Evolutionary conservation across 2,797 vertebrate genomes (phyloP), one percentile per base, ranked within the genome.

Genomic region (Anolis apletophallus): DNA sequence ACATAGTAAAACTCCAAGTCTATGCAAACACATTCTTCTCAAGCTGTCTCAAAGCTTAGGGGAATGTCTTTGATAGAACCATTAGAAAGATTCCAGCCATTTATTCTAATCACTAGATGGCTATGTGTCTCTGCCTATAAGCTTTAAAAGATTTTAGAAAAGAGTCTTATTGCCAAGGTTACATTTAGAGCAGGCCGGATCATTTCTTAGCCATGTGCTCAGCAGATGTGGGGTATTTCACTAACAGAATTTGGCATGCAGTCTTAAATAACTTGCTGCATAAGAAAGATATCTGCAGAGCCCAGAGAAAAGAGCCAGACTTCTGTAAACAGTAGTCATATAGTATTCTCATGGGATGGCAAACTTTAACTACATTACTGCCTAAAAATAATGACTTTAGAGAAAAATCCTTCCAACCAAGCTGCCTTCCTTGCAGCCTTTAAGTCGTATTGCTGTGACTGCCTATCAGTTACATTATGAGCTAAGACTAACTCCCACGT

Each of bases 361-460:
- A 90, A 85, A 87, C 13, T 11, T 87, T 64, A 52, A n/a, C 8
- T 59, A 68, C 68, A 50, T 73, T 19, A 26, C 57, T 79, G 68
- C 57, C 36, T 29, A 79, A 68, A 46, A 32, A 55, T 68, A 78
- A 79, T 23, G 0, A 46, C 64, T 71, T 57, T 0, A 46, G 14
- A 32, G 29, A 0, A 84, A 46, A 90, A 59, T 34, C 0, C 72
- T 81, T 46, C 46, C 34, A 0, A 0, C 86, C 86, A 83, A 78
- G 67, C 23, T 83, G 2, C 12, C 29, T 0, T 0, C 0, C 0
- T n/a, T 54, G 46, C 26, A 23, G 77, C 0, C 0, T 77, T 83
- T 68, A 55, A 83, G 11, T 80, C 89, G 87, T 68, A 1, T 12
- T 78, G 46, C 69, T 50, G 26, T 29, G 19, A 36, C 61, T 55